A percentile compares a stretch with the other conserved stretches of the same genome.
Conservation (phyloP, 2,113 vertebrate species). For the Cettia cetti region DNA sequence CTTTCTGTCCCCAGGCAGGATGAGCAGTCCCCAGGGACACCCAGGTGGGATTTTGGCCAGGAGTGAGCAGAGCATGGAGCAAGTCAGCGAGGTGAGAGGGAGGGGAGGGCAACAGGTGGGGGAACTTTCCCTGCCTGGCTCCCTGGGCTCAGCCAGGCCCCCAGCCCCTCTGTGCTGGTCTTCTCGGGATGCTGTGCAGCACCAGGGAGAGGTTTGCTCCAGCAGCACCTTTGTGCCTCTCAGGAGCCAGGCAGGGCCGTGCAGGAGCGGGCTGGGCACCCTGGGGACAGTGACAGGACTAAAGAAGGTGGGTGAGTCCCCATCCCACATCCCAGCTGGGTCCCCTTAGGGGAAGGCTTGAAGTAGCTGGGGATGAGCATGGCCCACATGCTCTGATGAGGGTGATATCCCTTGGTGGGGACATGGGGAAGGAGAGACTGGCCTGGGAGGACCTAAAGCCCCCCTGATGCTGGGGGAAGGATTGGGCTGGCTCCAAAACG, state of each 20-base stretch:
- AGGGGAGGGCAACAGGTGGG: neutral
- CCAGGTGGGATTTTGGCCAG: neutral
- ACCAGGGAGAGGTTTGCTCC: neutral
- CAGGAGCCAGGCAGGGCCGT: neutral
- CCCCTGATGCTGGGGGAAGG: neutral
- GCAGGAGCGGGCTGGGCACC: neutral
- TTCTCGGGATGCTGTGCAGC: neutral
- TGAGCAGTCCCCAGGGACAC: neutral
- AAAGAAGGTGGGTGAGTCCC: constrained; percentile 75
- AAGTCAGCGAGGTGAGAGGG: neutral
- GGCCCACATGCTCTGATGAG: neutral
- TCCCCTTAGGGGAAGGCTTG: neutral
- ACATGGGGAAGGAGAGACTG: neutral
- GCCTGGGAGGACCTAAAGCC: neutral
- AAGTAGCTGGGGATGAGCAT: fast-evolving
- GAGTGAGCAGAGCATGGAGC: neutral
- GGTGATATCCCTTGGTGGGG: neutral
- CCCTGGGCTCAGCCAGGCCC: neutral
- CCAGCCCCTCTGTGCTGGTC: neutral
- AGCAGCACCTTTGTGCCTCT: neutral
- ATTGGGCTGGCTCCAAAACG: neutral
- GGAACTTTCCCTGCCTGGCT: neutral
- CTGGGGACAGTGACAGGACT: constrained; percentile 47
- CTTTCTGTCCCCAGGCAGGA: neutral
- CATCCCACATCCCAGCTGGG: neutral